Percentiles rank a stretch among this genome's conserved stretches.
Evolutionary conservation across 2,113 vertebrate genomes (phyloP).

Genomic region (Scortum barcoo): DNA sequence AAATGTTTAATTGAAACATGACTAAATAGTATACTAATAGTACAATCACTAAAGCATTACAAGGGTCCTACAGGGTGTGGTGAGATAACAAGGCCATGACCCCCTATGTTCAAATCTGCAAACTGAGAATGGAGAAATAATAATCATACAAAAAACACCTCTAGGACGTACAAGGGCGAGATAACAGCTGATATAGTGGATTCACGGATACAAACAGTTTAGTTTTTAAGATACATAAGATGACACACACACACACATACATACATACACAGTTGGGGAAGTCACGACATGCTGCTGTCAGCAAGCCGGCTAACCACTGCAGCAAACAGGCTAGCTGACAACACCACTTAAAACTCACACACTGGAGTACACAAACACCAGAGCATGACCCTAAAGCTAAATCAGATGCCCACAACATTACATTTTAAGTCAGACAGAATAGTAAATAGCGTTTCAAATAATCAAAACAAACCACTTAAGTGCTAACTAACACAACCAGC

Average conservation of each 20-base stretch:
- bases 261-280: too few relatives aligned
- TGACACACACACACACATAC: neutral
- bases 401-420: too few relatives aligned
- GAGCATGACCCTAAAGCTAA: rapidly evolving
- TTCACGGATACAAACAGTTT: neutral
- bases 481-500: neutral
- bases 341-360: neutral
- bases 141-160: too few relatives aligned
- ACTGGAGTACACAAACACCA: neutral
- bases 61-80: neutral
- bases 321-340: constrained; percentile 25
- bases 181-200: neutral
- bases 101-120: neutral
- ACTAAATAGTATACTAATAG: neutral
- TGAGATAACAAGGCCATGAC: neutral
- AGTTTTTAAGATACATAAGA: neutral
- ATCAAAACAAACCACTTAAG: constrained; percentile 15
- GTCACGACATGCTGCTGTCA: constrained; percentile 54
- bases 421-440: rapidly evolving
- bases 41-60: neutral
- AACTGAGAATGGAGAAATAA: neutral
- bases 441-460: rapidly evolving
- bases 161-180: neutral
- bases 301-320: constrained; percentile 2
- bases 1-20: neutral